A percentile compares a stretch with the other conserved stretches of the same genome.
Evolutionary conservation across 2,888 invertebrate genomes (phyloP).

Genomic region (Coleophora deauratella): DNA sequence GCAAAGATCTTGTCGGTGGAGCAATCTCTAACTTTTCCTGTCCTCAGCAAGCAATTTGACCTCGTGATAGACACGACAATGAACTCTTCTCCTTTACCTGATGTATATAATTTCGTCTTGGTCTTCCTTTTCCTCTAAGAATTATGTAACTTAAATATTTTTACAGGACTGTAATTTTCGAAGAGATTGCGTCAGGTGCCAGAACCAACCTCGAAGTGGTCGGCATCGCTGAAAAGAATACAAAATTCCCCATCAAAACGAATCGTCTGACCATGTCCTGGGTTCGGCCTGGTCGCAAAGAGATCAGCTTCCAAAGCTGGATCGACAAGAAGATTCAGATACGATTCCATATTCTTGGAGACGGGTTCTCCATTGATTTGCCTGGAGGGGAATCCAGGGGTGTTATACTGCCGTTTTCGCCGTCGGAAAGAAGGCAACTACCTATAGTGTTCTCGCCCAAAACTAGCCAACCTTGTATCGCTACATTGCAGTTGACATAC

Average conservation of each 20-base stretch:
- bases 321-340: conserved; percentile 46
- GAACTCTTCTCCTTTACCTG: too few species aligned
- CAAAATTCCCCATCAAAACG: conserved; percentile 50
- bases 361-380: conserved; percentile 52
- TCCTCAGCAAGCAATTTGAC: too few species aligned
- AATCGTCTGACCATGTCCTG: conserved; percentile 47
- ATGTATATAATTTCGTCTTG: too few species aligned
- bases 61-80: too few species aligned
- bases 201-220: conserved; percentile 36
- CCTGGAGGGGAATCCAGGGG: conserved; percentile 45
- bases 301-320: conserved; percentile 53
- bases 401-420: conserved; percentile 40
- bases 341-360: conserved; percentile 49
- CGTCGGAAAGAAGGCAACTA: conserved; percentile 45
- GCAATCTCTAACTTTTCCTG: too few species aligned
- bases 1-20: too few species aligned
- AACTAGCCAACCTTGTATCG: conserved; percentile 34
- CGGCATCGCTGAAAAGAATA: conserved; percentile 36
- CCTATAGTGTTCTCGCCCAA: conserved; percentile 45
- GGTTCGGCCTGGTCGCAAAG: conserved; percentile 50
- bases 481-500: conserved; percentile 40
- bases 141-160: too few species aligned
- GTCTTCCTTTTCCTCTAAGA: too few species aligned
- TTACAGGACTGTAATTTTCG: conserved; percentile 47
- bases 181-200: conserved; percentile 38